Evolutionary conservation across 2,888 invertebrate genomes (phyloP).

Genomic region (Dimorphilus gyrociliatus): DNA sequence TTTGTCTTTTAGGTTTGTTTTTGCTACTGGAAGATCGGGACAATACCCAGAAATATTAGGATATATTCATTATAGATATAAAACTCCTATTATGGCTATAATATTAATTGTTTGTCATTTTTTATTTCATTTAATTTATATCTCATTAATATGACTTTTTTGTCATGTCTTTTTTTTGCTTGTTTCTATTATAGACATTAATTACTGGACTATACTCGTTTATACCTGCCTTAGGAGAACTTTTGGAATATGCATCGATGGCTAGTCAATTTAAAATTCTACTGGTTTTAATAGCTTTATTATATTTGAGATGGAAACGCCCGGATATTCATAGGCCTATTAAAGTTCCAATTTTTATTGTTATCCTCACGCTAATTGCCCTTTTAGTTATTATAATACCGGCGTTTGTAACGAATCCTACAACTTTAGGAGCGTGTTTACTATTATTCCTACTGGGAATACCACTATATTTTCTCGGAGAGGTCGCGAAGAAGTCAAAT

Average conservation of each 20-base stretch:
- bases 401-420: no score
- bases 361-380: no score
- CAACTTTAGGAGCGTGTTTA: no score
- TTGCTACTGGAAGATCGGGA: constrained; percentile 8
- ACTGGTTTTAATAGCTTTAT: neutral
- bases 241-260: constrained; percentile 1
- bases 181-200: neutral
- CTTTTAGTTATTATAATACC: no score
- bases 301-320: neutral
- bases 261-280: constrained; percentile 1
- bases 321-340: constrained; percentile 1
- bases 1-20: constrained; percentile 6
- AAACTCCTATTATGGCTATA: constrained; percentile 7
- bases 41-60: constrained; percentile 8
- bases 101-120: constrained; percentile 5
- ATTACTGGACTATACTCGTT: neutral
- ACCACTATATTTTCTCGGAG: no score
- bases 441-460: no score
- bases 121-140: neutral
- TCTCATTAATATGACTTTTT: constrained; percentile 1
- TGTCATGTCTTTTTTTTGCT: neutral
- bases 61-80: constrained; percentile 6
- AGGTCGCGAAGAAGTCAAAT: no score
- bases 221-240: neutral
- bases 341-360: no score